Percentiles rank a stretch among this genome's conserved stretches.
These are phyloP conservation scores for Acanthacorydalis orientalis DNA, from an alignment of 2,888 invertebrate genomes.

Conservation along the genomic window DNA sequence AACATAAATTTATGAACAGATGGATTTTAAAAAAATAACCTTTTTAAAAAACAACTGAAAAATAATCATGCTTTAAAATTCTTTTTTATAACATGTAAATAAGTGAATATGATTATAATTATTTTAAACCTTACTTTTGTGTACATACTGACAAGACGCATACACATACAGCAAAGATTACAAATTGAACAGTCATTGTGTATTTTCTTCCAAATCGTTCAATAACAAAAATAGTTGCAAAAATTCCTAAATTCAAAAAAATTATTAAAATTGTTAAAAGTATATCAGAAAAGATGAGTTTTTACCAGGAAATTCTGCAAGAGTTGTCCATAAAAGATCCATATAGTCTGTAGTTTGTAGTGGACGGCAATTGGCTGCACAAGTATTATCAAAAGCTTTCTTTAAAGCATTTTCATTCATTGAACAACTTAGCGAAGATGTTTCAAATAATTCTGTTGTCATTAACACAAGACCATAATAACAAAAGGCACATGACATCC, in stretches of 20 bases:
- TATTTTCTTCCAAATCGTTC: constrained; percentile 79
- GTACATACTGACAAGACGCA: constrained; percentile 58
- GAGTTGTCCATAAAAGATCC: constrained; percentile 82
- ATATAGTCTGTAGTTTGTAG: constrained; percentile 77
- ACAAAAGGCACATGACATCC: constrained; percentile 87
- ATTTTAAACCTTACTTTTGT: constrained; percentile 37
- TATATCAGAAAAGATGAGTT: neutral
- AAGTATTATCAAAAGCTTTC: constrained; percentile 28
- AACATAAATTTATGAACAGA: neutral
- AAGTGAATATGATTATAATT: constrained; percentile 1
- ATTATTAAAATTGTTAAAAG: neutral
- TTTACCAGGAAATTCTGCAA: constrained; percentile 83
- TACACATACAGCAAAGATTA: constrained; percentile 62
- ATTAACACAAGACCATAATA: constrained; percentile 90
- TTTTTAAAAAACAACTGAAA: too few relatives aligned
- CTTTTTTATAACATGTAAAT: neutral
- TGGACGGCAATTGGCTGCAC: constrained; percentile 49
- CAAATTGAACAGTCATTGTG: constrained; percentile 87
- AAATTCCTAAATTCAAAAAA: constrained; percentile 43
- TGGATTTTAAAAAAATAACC: neutral
- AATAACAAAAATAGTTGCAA: constrained; percentile 76
- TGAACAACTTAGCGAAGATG: constrained; percentile 28
- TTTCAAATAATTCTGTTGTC: constrained; percentile 83
- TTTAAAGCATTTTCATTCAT: constrained; percentile 14
- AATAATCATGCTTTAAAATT: too few relatives aligned